Conservation (phyloP, 1,140 invertebrate species). For the Ericerus pela region DNA sequence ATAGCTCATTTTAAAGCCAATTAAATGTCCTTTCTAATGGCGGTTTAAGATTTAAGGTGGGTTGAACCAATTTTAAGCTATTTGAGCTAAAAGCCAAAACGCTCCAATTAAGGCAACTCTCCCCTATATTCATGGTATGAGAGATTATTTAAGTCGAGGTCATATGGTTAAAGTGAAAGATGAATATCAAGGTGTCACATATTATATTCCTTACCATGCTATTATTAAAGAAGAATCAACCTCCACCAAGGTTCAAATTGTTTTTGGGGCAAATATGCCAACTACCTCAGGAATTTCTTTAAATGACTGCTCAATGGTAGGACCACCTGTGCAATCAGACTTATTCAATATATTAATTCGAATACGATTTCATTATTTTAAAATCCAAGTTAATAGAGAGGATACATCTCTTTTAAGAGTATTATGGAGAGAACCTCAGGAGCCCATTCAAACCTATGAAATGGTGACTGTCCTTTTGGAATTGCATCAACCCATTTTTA, state of each 20-base stretch:
- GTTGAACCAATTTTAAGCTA: too few species aligned
- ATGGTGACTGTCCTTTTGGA: conserved; percentile 29
- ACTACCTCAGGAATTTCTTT: conserved; percentile 22
- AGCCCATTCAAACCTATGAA: conserved; percentile 22
- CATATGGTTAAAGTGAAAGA: conserved; percentile 28
- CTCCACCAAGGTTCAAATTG: conserved; percentile 26
- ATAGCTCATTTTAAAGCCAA: too few species aligned
- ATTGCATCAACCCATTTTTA: conserved; percentile 26
- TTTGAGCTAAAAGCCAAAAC: too few species aligned
- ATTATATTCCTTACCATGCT: conserved; percentile 25
- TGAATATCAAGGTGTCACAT: not conserved
- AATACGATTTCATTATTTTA: conserved; percentile 25
- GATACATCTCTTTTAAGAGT: conserved; percentile 22
- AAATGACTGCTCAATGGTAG: conserved; percentile 27
- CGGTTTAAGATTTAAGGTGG: too few species aligned
- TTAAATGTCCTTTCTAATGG: too few species aligned
- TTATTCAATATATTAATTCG: conserved; percentile 29
- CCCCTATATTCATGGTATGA: conserved; percentile 27
- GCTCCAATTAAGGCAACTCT: too few species aligned
- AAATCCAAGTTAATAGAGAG: conserved; percentile 17
- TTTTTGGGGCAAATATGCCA: conserved; percentile 28
- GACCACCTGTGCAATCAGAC: conserved; percentile 30
- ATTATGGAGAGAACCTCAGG: conserved; percentile 22
- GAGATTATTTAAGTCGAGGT: conserved; percentile 26
- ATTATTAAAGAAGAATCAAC: conserved; percentile 21